Percentiles rank a stretch among this genome's conserved stretches.
These are phyloP conservation scores for Dermolepida albohirtum DNA, from an alignment of 2,888 invertebrate genomes.

Conservation along the genomic window DNA sequence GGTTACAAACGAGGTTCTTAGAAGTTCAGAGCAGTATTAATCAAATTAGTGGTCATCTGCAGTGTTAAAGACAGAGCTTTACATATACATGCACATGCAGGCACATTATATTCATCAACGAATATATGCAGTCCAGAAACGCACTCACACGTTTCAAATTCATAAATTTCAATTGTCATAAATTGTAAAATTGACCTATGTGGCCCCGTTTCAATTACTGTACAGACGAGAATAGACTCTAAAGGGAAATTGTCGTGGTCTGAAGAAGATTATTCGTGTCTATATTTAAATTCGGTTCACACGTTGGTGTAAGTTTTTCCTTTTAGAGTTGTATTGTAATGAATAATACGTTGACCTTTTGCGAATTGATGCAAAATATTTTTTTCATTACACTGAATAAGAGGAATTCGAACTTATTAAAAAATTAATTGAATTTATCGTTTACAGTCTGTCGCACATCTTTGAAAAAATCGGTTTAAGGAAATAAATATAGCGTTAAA, in stretches of 20 bases:
- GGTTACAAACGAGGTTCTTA: neutral
- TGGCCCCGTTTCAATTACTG: slow-evolving; percentile 26
- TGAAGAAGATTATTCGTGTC: neutral
- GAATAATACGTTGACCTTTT: too few relatives aligned
- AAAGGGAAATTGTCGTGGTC: neutral
- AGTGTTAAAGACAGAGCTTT: neutral
- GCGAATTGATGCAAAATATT: too few relatives aligned
- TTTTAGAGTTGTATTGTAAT: too few relatives aligned
- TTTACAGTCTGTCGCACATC: too few relatives aligned
- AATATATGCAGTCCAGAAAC: too few relatives aligned
- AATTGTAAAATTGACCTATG: slow-evolving; percentile 50
- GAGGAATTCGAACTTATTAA: too few relatives aligned
- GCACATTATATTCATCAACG: too few relatives aligned
- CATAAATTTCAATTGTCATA: slow-evolving; percentile 43
- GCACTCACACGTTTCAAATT: slow-evolving; percentile 2
- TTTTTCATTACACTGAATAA: too few relatives aligned
- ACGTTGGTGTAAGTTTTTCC: slow-evolving; percentile 21
- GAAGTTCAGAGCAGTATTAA: slow-evolving; percentile 22
- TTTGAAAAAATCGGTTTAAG: too few relatives aligned
- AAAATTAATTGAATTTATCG: too few relatives aligned
- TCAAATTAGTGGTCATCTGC: slow-evolving; percentile 15
- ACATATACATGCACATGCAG: neutral
- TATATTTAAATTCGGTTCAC: slow-evolving; percentile 34
- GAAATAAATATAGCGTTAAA: too few relatives aligned
- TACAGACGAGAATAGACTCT: slow-evolving; percentile 3